These are phyloP conservation scores for Macrosiphum euphorbiae DNA, from an alignment of 2,888 invertebrate genomes.

Conservation along the genomic window DNA sequence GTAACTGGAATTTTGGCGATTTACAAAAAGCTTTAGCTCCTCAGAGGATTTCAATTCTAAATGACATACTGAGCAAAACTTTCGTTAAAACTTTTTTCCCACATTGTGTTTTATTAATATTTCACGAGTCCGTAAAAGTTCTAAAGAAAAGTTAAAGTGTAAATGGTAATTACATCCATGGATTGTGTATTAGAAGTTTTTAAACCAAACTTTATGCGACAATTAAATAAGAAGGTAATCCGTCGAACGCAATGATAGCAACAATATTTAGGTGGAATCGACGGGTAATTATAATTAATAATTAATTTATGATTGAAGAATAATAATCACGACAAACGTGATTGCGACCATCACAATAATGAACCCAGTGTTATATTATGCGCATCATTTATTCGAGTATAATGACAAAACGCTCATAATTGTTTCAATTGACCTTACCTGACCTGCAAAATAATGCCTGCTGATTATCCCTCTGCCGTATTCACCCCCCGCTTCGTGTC, in stretches of 20 bases:
- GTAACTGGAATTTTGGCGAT: conserved; percentile 19
- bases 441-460: conserved; percentile 84
- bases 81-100: conserved; percentile 50
- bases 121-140: conserved; percentile 58
- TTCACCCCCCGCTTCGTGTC: conserved; percentile 90
- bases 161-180: conserved; percentile 58
- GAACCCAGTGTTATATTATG: not conserved
- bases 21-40: conserved; percentile 31
- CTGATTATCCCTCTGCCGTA: conserved; percentile 89
- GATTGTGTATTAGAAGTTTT: conserved; percentile 31
- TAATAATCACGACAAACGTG: conserved; percentile 7
- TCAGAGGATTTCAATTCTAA: conserved; percentile 42
- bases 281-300: not conserved
- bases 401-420: conserved; percentile 22
- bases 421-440: conserved; percentile 72
- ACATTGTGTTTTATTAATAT: conserved; percentile 61
- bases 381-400: not conserved
- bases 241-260: not conserved
- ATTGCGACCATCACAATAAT: not conserved
- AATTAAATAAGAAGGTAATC: conserved; percentile 37
- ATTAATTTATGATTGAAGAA: not conserved
- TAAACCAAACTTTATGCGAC: conserved; percentile 13
- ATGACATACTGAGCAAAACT: conserved; percentile 56
- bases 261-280: not conserved
- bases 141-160: conserved; percentile 50